Conservation (phyloP, 2,113 vertebrate species). For the Casuarius casuarius region DNA sequence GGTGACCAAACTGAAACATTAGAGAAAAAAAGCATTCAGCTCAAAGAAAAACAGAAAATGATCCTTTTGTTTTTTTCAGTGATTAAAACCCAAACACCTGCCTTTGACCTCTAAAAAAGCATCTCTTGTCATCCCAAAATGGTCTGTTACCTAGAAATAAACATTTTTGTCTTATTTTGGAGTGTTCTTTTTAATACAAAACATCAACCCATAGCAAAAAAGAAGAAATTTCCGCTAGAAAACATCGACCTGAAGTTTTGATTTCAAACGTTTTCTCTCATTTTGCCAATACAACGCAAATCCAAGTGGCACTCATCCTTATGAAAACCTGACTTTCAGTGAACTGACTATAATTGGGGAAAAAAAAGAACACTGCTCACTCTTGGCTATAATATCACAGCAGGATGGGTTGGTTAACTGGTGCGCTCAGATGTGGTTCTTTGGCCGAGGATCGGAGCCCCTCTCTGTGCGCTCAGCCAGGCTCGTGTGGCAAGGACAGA, state of each 20-base stretch:
- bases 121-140: neutral
- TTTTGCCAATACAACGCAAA: neutral
- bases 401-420: neutral
- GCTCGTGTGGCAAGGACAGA: neutral
- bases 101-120: neutral
- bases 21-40: neutral
- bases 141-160: neutral
- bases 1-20: neutral
- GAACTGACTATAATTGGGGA: neutral
- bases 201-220: neutral
- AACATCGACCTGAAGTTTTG: neutral
- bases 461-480: neutral
- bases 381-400: neutral
- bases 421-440: neutral
- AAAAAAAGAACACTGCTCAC: rapidly evolving
- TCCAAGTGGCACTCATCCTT: neutral
- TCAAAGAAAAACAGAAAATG: neutral
- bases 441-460: neutral
- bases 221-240: neutral
- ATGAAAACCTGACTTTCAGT: neutral
- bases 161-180: neutral
- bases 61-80: neutral
- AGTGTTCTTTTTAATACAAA: neutral
- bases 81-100: neutral
- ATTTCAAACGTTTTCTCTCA: rapidly evolving